Base-by-base conservation (phyloP, 2,797 vertebrate genomes). In the Xenentodon cancila region DNA sequence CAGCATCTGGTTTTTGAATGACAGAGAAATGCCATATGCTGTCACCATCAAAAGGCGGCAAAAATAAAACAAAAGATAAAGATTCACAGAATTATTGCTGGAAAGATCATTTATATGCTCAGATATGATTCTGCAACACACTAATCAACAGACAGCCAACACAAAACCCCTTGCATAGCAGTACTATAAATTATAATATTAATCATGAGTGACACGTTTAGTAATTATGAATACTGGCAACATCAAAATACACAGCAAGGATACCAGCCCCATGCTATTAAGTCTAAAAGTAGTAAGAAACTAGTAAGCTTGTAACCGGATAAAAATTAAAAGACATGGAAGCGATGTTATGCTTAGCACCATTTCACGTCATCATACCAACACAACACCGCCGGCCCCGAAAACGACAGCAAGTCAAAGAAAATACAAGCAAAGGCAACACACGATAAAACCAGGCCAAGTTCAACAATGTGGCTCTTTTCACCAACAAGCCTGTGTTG, bases 401-500 rank as follows among this genome's bases (percentile, higher is more conserved):
- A 82, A 80, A 77, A 89, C 69, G 77, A 88, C 73, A 85, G 62
- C 86, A 78, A 64, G 65, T 63, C 81, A 84, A 77, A 73, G 22
- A 40, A 87, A 87, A 86, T 44, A 75, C 53, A 84, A 89, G 84
- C 80, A 56, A 77, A 80, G 25, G 68, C 70, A 84, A 74, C 78
- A 84, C 58, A 77, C 56, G 78, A 64, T 51, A 73, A 79, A 85
- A 86, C 37, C 71, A 84, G 75, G 48, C 75, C 62, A 71, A 80
- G 63, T 75, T 71, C 78, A 84, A 85, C 53, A 89, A 90, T 68
- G 84, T 87, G 86, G 81, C 79, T 90, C 83, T 87, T 92, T 84
- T 91, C 89, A 92, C 92, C 91, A 84, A 88, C 91, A 93, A 94
- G 93, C 92, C 92, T 92, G 91, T 92, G 92, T 94, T 93, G 93